These are phyloP conservation scores for Ophioderma brevispina DNA, from an alignment of 35 echinoderm and acorn worm species.

Conservation along the genomic window DNA sequence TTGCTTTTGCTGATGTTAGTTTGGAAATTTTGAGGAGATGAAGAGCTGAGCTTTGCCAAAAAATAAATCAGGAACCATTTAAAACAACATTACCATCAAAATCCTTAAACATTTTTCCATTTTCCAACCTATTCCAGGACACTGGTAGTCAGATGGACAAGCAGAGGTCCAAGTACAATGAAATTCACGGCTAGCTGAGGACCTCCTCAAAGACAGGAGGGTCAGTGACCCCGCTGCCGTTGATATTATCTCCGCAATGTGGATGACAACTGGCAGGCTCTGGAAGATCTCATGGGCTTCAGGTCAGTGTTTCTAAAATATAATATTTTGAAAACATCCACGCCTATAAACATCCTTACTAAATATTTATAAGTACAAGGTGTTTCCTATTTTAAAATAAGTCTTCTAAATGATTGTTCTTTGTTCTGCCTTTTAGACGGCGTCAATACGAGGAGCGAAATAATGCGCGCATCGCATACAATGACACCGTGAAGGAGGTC, in stretches of 20 bases:
- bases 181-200: constrained; percentile 86
- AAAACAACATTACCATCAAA: too few species aligned
- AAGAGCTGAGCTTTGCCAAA: too few species aligned
- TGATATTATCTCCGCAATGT: constrained; percentile 81
- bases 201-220: constrained; percentile 64
- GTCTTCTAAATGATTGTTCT: too few species aligned
- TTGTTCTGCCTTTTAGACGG: too few species aligned
- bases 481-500: constrained; percentile 76
- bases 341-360: too few species aligned
- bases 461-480: constrained; percentile 80
- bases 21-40: too few species aligned
- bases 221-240: constrained; percentile 77
- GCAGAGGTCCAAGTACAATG: constrained; percentile 73
- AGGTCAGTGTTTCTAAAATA: too few species aligned
- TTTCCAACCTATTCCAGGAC: constrained; percentile 44
- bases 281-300: constrained; percentile 79
- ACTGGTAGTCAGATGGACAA: constrained; percentile 57
- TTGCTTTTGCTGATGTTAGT: too few species aligned
- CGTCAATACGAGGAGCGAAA: constrained; percentile 83
- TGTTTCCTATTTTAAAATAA: too few species aligned
- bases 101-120: neutral
- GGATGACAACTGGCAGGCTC: constrained; percentile 93
- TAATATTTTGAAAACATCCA: too few species aligned
- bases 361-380: too few species aligned
- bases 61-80: too few species aligned